phyloP scores from a whole-genome alignment of 2,888 invertebrate genomes.

The Antitype chi region DNA sequence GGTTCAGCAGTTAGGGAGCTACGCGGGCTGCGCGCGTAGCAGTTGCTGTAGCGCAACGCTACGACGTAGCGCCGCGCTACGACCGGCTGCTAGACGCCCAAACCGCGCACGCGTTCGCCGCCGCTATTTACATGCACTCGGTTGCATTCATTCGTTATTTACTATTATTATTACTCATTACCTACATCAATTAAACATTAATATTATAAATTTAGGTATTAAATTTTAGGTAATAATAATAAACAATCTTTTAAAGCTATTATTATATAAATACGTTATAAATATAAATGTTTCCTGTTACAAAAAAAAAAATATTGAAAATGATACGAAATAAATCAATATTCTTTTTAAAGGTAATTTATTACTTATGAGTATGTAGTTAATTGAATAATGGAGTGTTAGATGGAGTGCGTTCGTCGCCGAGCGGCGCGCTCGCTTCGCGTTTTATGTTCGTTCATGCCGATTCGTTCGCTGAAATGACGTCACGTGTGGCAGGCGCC shows the following conservation, averaged over 20 bases:
- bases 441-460: slow-evolving; percentile 86
- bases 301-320: slow-evolving; percentile 90
- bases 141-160: slow-evolving; percentile 89
- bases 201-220: slow-evolving; percentile 90
- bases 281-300: slow-evolving; percentile 91
- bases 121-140: slow-evolving; percentile 85
- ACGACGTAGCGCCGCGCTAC: slow-evolving; percentile 64
- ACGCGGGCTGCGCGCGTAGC: slow-evolving; percentile 72
- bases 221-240: slow-evolving; percentile 91
- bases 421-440: slow-evolving; percentile 86
- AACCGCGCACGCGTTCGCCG: slow-evolving; percentile 74
- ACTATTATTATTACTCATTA: slow-evolving; percentile 89
- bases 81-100: slow-evolving; percentile 68
- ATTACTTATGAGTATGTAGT: slow-evolving; percentile 90
- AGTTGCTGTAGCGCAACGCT: slow-evolving; percentile 60
- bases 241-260: slow-evolving; percentile 91
- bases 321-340: slow-evolving; percentile 91
- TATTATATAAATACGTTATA: slow-evolving; percentile 91
- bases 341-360: slow-evolving; percentile 90
- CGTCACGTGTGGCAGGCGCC: slow-evolving; percentile 72
- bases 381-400: slow-evolving; percentile 90
- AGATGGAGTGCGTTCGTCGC: slow-evolving; percentile 85
- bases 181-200: slow-evolving; percentile 91
- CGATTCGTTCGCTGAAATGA: slow-evolving; percentile 85
- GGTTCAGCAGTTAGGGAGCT: slow-evolving; percentile 73